Evolutionary conservation across 2,888 invertebrate species (phyloP), one percentile per base, ranked within the genome.

Genomic region (Podotricha telesiphe): DNA sequence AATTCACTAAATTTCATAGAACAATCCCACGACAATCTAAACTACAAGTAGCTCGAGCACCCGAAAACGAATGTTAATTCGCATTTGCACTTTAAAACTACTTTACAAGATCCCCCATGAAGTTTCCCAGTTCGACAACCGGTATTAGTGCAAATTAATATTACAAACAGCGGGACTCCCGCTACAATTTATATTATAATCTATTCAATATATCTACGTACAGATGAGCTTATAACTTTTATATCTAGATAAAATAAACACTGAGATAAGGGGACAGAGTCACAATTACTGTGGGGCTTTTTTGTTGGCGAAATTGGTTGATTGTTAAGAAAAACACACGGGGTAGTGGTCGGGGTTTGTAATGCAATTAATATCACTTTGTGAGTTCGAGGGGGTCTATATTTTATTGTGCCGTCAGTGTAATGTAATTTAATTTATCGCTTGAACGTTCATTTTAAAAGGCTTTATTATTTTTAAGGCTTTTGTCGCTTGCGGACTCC

Each of bases 311-410:
- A 86, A 82, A 62, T 62, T 78, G 79, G 80, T 83, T 91, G 85
- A 89, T 89, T 90, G 88, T 84, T 81, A 88, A 91, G 89, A 91
- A 91, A 89, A 91, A 91, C 89, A 91, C 88, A 91, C 89, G 88
- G 91, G 91, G 88, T 82, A 79, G 76, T 78, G 81, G 77, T 82
- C 80, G 82, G 84, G 85, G 86, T 82, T 84, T 81, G 85, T 91
- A 89, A 91, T 81, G 84, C 86, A 91, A 91, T 92, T 91, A 91
- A 91, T 91, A 91, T 89, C 89, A 91, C 91, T 92, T 91, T 89
- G 85, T 79, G 77, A 77, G 74, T 78, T 79, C 77, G 76, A 83
- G 83, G 86, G 86, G 80, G 74, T 75, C 73, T 70, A 76, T 77
- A 78, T 77, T 78, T 79, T 78, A 78, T 76, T 75, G 76, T 77